Conservation (phyloP, 1,140 invertebrate genomes). For the Lepidurus couesii region DNA sequence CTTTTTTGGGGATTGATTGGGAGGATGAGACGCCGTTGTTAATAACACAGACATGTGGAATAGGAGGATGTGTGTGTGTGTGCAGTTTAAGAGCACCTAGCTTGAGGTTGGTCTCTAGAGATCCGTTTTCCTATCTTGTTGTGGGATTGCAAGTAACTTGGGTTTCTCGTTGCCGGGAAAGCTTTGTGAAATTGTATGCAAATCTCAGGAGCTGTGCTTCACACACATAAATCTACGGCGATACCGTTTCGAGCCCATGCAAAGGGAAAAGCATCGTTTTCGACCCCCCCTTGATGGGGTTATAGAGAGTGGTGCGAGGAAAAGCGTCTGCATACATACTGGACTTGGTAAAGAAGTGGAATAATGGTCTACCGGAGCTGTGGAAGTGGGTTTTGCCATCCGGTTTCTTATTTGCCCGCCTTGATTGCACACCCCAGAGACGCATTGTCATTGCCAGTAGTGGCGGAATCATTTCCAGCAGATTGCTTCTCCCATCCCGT, state of each 20-base stretch:
- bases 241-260: not conserved
- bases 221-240: slow-evolving; percentile 17
- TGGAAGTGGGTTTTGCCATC: slow-evolving; percentile 18
- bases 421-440: slow-evolving; percentile 5
- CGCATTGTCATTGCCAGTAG: slow-evolving; percentile 18
- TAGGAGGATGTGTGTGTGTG: not conserved
- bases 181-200: not conserved
- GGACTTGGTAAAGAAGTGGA: not conserved
- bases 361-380: not conserved
- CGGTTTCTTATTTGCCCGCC: slow-evolving; percentile 16
- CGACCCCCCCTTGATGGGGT: not conserved
- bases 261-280: slow-evolving; percentile 12
- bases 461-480: slow-evolving; percentile 14
- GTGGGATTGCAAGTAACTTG: slow-evolving; percentile 12
- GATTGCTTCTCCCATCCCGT: slow-evolving; percentile 15
- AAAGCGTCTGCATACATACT: not conserved
- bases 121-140: not conserved
- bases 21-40: not conserved
- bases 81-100: not conserved
- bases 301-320: not conserved
- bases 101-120: not conserved
- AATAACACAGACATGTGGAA: not conserved
- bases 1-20: not conserved
- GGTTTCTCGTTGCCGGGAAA: not conserved
- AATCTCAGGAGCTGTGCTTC: not conserved